Percentiles rank a stretch among this genome's conserved stretches.
phyloP scores from a whole-genome alignment of 2,888 invertebrate genomes.

The Campoletis raptor region DNA sequence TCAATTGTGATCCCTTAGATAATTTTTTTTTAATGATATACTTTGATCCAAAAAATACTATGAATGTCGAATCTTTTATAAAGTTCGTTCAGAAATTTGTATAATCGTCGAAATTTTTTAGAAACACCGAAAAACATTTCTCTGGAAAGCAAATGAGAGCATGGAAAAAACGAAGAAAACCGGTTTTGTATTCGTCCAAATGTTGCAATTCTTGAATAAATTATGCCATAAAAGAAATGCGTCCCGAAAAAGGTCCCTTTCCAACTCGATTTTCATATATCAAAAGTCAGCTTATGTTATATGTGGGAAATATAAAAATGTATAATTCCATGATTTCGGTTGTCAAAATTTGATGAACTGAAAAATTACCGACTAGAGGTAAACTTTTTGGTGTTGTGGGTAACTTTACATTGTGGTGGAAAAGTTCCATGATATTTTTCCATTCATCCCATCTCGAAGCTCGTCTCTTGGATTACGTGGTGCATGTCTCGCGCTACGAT shows the following conservation, averaged over 20 bases:
- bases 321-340: too few species aligned
- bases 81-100: too few species aligned
- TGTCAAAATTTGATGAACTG: neutral
- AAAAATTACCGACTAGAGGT: neutral
- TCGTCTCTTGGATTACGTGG: neutral
- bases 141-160: too few species aligned
- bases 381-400: neutral
- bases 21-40: neutral
- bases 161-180: too few species aligned
- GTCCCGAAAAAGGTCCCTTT: too few species aligned
- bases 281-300: too few species aligned
- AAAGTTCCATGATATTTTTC: neutral
- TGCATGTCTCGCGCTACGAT: neutral
- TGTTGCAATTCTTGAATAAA: too few species aligned
- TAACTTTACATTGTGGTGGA: neutral
- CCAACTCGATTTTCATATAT: too few species aligned
- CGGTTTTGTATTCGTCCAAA: too few species aligned
- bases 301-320: too few species aligned
- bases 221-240: too few species aligned
- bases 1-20: neutral
- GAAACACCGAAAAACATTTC: neutral
- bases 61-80: neutral
- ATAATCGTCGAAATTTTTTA: neutral
- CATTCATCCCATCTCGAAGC: neutral
- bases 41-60: neutral